These are phyloP conservation scores for Holothuria glaberrima DNA, from an alignment of 35 echinoderm and acorn worm species.

Conservation along the genomic window DNA sequence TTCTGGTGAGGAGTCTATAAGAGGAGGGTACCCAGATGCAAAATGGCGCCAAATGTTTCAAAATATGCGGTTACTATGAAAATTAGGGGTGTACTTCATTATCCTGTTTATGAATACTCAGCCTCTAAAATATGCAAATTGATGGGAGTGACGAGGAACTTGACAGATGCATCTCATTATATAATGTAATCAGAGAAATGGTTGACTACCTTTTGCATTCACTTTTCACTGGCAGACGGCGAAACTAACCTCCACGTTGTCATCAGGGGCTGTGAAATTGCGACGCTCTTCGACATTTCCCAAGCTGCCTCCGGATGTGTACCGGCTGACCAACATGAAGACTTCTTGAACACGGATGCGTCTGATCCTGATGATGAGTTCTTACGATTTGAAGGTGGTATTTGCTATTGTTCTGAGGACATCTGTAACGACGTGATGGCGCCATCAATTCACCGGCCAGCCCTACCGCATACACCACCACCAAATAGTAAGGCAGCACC, in stretches of 20 bases:
- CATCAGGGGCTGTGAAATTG: neutral
- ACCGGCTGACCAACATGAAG: neutral
- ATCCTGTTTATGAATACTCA: no score
- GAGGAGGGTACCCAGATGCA: no score
- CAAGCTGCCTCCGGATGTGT: neutral
- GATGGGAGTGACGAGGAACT: no score
- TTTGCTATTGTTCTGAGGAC: slow-evolving; percentile 1
- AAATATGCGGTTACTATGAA: no score
- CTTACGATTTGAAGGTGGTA: neutral
- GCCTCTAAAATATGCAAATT: no score
- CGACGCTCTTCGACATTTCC: neutral
- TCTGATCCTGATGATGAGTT: neutral
- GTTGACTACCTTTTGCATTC: neutral
- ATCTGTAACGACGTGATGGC: slow-evolving; percentile 9
- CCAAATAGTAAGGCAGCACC: neutral
- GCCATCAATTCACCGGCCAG: neutral
- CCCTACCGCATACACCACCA: neutral
- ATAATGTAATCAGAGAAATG: no score
- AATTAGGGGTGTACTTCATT: no score
- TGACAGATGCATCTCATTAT: no score
- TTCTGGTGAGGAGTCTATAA: no score
- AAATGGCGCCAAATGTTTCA: no score
- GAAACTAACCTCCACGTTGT: neutral
- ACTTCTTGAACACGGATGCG: neutral
- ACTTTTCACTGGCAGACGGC: neutral